Conservation (phyloP, 1,140 invertebrate species). For the Nasonia giraulti region DNA sequence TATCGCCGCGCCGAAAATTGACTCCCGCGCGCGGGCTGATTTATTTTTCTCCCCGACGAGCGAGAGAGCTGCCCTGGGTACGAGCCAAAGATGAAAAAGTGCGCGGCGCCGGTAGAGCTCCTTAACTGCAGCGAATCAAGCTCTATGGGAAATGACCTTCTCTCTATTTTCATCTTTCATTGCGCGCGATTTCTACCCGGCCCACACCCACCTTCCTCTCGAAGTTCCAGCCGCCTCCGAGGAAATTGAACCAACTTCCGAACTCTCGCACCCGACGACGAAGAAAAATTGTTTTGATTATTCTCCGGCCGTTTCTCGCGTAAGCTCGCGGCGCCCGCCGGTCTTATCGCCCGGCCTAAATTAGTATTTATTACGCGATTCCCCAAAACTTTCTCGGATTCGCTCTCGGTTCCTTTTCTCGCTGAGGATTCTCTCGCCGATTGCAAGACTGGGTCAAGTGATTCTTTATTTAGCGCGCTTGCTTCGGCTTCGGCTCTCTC, state of each 20-base stretch:
- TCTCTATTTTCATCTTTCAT: constrained; percentile 25
- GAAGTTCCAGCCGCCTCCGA: neutral
- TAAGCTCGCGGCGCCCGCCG: no score
- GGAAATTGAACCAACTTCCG: constrained; percentile 35
- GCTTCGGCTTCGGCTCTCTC: neutral
- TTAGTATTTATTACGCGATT: constrained; percentile 18
- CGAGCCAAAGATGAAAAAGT: constrained; percentile 10
- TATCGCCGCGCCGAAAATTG: neutral
- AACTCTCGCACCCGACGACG: neutral
- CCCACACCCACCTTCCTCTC: neutral
- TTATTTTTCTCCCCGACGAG: neutral
- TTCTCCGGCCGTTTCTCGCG: neutral
- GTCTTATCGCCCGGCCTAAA: constrained; percentile 3
- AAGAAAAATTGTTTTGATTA: constrained; percentile 38
- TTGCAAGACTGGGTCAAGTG: constrained; percentile 1
- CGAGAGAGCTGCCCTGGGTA: neutral
- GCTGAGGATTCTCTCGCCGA: neutral
- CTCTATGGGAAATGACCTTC: constrained; percentile 22
- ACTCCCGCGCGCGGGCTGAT: neutral
- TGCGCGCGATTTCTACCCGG: constrained; percentile 1
- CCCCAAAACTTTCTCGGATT: neutral
- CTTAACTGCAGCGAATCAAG: neutral
- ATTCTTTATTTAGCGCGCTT: constrained; percentile 1
- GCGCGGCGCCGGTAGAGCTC: neutral
- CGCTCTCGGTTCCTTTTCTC: neutral